Evolutionary conservation across 2,888 invertebrate genomes (phyloP).

Genomic region (Carpatolechia fugitivella): DNA sequence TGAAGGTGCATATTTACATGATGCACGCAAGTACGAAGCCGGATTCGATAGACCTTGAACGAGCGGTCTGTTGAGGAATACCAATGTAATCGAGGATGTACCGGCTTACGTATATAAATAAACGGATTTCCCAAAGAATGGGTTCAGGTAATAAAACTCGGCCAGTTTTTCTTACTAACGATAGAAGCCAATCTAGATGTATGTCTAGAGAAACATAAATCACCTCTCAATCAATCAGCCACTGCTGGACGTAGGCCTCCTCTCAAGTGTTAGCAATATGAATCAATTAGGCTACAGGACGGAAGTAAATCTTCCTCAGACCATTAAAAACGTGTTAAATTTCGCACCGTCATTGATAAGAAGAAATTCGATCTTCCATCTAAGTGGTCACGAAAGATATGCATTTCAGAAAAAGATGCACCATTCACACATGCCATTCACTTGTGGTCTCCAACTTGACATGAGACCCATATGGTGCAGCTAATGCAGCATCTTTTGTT

Average conservation of each 20-base stretch:
- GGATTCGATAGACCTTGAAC: conserved; percentile 16
- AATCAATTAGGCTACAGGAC: no score
- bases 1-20: conserved; percentile 1
- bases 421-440: conserved; percentile 2
- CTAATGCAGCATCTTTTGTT: conserved; percentile 27
- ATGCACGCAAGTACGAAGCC: not conserved
- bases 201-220: no score
- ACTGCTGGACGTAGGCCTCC: no score
- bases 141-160: not conserved
- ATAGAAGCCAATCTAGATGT: no score
- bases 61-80: conserved; percentile 8
- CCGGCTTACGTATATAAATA: not conserved
- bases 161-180: no score
- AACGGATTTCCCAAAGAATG: conserved; percentile 13
- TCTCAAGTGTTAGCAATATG: no score
- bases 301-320: no score
- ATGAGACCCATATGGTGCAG: not conserved
- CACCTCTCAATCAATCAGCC: no score
- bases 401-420: not conserved
- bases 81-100: conserved; percentile 4
- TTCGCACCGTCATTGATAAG: not conserved
- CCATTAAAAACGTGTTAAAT: not conserved
- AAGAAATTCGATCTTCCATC: not conserved
- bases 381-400: not conserved
- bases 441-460: conserved; percentile 1